These are phyloP conservation scores for Metopolophium dirhodum DNA, from an alignment of 1,140 invertebrate species.

Conservation along the genomic window DNA sequence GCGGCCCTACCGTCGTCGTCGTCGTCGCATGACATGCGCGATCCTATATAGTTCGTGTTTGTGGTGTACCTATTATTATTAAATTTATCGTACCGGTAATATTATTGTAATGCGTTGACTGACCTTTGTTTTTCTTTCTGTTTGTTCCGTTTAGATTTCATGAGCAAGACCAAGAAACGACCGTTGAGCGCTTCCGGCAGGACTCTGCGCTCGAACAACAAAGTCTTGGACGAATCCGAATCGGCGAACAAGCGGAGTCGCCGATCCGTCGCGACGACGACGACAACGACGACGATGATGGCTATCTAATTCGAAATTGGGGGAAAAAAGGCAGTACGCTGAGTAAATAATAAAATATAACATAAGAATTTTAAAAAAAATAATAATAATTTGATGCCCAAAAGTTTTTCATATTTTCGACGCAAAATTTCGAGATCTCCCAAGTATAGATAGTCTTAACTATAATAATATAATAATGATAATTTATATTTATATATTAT, in stretches of 20 bases:
- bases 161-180: slow-evolving; percentile 51
- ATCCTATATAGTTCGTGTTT: neutral
- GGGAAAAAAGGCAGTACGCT: neutral
- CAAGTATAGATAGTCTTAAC: slow-evolving; percentile 33
- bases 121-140: neutral
- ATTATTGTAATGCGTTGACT: neutral
- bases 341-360: slow-evolving; percentile 31
- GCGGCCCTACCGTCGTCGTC: neutral
- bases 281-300: neutral
- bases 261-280: neutral
- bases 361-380: neutral
- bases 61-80: neutral
- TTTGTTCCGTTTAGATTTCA: slow-evolving; percentile 29
- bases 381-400: neutral
- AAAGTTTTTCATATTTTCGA: slow-evolving; percentile 43
- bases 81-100: neutral
- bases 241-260: slow-evolving; percentile 26
- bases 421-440: slow-evolving; percentile 38
- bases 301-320: slow-evolving; percentile 33
- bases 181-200: neutral
- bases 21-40: neutral
- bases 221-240: neutral
- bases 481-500: slow-evolving; percentile 18
- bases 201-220: neutral
- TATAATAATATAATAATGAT: slow-evolving; percentile 34